Evolutionary conservation across 2,888 invertebrate genomes (phyloP).

Genomic region (Psylliodes chrysocephalus): DNA sequence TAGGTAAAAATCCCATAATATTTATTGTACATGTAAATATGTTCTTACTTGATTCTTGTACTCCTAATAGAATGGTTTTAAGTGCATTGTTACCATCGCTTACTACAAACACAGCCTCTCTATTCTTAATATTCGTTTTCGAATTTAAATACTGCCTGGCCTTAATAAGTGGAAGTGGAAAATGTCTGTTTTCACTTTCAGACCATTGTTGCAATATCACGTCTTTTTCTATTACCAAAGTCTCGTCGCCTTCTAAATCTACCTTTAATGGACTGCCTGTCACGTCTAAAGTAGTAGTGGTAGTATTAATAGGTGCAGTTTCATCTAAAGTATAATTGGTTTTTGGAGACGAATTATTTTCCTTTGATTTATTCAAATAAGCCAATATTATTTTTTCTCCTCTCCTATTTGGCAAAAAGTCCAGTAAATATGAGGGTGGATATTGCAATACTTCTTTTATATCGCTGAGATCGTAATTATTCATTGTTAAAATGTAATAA

Average conservation of each 20-base stretch:
- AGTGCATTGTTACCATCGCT: constrained; percentile 42
- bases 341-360: constrained; percentile 1
- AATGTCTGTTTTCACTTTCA: constrained; percentile 35
- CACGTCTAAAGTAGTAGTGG: constrained; percentile 39
- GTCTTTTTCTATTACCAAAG: constrained; percentile 19
- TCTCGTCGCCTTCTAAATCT: constrained; percentile 48
- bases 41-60: constrained; percentile 21
- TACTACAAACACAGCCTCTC: constrained; percentile 38
- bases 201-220: constrained; percentile 20
- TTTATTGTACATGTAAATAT: constrained; percentile 36
- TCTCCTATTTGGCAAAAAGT: neutral
- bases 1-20: constrained; percentile 37
- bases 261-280: constrained; percentile 51
- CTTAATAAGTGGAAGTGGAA: constrained; percentile 36
- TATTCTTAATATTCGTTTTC: constrained; percentile 27
- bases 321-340: constrained; percentile 15
- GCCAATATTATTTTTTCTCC: neutral
- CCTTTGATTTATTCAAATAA: neutral
- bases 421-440: constrained; percentile 8
- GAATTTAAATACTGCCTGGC: constrained; percentile 39
- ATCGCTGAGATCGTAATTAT: neutral
- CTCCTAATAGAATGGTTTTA: constrained; percentile 43
- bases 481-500: neutral
- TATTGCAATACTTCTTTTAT: neutral
- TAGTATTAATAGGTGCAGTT: neutral